Percentiles rank a stretch among this genome's conserved stretches.
Evolutionary conservation across 37 sponge, comb jelly and placozoan species (phyloP).

Genomic region (Bolinopsis microptera): DNA sequence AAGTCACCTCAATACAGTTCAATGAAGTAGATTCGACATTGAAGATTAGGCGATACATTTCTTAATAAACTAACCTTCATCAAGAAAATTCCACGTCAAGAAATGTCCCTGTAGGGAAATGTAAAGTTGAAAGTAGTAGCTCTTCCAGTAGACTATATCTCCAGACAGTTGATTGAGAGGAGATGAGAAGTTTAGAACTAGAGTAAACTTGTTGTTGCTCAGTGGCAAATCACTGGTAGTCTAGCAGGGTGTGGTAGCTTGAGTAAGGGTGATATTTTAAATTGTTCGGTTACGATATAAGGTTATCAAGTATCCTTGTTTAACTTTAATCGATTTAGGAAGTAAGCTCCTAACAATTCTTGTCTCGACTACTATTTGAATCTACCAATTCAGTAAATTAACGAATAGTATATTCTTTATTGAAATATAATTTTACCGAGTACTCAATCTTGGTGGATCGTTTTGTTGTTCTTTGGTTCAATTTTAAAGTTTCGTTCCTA

Average conservation of each 20-base stretch:
- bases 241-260: not conserved
- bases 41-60: too few species aligned
- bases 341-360: too few species aligned
- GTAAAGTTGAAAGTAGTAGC: not conserved
- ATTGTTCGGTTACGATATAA: too few species aligned
- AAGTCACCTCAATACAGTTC: too few species aligned
- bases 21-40: too few species aligned
- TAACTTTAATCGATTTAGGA: too few species aligned
- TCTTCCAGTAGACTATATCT: not conserved
- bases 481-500: not conserved
- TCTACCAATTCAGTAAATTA: too few species aligned
- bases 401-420: not conserved
- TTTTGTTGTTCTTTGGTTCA: not conserved
- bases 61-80: not conserved
- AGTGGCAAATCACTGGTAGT: not conserved
- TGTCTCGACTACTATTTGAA: too few species aligned
- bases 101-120: not conserved
- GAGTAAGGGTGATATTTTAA: not conserved
- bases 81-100: not conserved
- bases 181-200: not conserved
- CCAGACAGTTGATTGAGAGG: not conserved
- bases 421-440: not conserved
- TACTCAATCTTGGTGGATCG: not conserved
- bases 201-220: slow-evolving; percentile 3
- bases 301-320: too few species aligned